Base-by-base conservation (phyloP, 2,797 vertebrate genomes). In the Oreonectes daqikongensis region DNA sequence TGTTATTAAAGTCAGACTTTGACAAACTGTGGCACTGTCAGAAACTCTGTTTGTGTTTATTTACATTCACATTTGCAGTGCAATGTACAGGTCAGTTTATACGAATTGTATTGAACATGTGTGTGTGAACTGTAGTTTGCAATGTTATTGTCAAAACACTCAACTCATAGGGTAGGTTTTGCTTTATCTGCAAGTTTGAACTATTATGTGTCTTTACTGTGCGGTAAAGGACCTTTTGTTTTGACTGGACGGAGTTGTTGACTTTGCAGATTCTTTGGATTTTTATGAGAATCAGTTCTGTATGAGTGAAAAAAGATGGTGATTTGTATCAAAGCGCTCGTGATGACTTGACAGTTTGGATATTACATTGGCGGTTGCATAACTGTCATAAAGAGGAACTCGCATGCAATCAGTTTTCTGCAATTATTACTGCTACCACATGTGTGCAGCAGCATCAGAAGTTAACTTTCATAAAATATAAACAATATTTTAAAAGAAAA, bases 301-400 rank as follows among this genome's bases (percentile, higher is more conserved):
- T 12, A 67, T 44, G 52, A 61, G 28, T 61, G 30, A 18, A 30
- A 32, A 18, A 30, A 32, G 59, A 32, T 10, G 17, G 28, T 7
- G 55, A 28, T 12, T 59, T 59, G 7, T 15, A 59, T 30, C 57
- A 30, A 24, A n/a, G 15, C 35, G 15, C 24, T 10, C 24, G 26
- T 38, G 53, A 48, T 68, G 64, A 68, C 74, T 68, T 42, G 40
- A 48, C 52, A 38, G 64, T 76, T 76, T 68, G 8, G 2, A 35
- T 59, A 3, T 46, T 32, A 42, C 66, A 30, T 35, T 2, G 12
- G 28, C 26, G 17, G 38, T 75, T 67, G 26, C 12, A 2, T 67
- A 67, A 66, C 59, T 14, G 15, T 32, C 14, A 14, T 35, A 48
- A 75, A 32, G 50, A 75, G 72, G 72, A 74, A 74, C 72, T 64